Evolutionary conservation across 2,888 invertebrate species (phyloP).

Genomic region (Cheilosia grossa): DNA sequence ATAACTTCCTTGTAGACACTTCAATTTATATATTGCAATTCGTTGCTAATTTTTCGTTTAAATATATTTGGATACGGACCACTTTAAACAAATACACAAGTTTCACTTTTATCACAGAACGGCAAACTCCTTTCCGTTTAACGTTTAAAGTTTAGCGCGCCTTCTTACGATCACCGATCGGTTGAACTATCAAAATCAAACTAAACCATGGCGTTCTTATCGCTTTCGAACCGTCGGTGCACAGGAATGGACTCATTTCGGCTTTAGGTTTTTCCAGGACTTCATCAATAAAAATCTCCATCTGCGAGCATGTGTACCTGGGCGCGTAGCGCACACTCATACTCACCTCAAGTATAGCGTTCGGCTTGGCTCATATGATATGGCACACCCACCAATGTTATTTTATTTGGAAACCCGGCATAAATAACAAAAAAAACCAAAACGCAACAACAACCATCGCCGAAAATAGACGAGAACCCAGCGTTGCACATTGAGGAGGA

Average conservation of each 20-base stretch:
- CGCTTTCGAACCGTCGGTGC: slow-evolving; percentile 20
- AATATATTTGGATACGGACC: background rate
- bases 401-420: slow-evolving; percentile 40
- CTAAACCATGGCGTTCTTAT: slow-evolving; percentile 49
- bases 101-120: slow-evolving; percentile 44
- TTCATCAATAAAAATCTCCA: slow-evolving; percentile 73
- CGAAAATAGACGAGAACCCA: slow-evolving; percentile 15
- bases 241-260: slow-evolving; percentile 51
- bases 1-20: no score
- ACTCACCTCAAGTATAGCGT: slow-evolving; percentile 31
- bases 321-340: slow-evolving; percentile 16
- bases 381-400: slow-evolving; percentile 60
- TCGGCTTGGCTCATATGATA: slow-evolving; percentile 52
- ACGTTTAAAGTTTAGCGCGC: background rate
- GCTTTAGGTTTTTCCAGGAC: slow-evolving; percentile 72
- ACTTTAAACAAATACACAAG: background rate
- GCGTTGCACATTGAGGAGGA: slow-evolving; percentile 5
- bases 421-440: slow-evolving; percentile 7
- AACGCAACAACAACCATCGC: slow-evolving; percentile 4
- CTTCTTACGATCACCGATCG: slow-evolving; percentile 59
- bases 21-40: no score
- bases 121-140: slow-evolving; percentile 11
- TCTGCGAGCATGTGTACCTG: slow-evolving; percentile 46
- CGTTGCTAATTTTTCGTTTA: background rate
- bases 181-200: slow-evolving; percentile 55